phyloP scores from a whole-genome alignment of 2,888 invertebrate species.

The Athalia rosae region DNA sequence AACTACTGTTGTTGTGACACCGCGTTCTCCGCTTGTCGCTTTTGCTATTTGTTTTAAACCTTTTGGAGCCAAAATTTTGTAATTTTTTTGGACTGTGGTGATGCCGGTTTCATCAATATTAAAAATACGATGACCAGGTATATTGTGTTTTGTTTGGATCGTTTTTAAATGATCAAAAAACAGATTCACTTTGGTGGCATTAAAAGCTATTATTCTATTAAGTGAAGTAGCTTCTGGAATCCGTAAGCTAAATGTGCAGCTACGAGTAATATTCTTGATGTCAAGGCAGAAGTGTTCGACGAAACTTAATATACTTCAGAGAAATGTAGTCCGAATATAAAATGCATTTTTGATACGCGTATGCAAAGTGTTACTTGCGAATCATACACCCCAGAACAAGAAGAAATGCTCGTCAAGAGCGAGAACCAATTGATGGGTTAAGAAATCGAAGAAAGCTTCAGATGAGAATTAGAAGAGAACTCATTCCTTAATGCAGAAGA shows the following conservation, averaged over 20 bases:
- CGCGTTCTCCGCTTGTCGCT: conserved; percentile 37
- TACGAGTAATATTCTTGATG: no score
- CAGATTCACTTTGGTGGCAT: no score
- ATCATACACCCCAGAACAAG: no score
- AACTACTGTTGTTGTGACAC: conserved; percentile 34
- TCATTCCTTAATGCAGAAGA: not conserved
- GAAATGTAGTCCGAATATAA: no score
- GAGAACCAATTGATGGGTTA: not conserved
- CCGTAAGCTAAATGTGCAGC: no score
- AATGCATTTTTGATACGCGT: no score
- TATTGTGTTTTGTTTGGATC: conserved; percentile 26
- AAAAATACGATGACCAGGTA: conserved; percentile 32
- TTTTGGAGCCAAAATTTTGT: conserved; percentile 38
- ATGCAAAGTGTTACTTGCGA: no score
- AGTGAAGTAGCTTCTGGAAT: no score
- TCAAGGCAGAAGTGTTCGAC: no score
- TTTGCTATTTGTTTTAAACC: conserved; percentile 35
- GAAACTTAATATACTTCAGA: no score
- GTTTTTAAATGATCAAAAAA: no score
- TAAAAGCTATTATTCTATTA: no score
- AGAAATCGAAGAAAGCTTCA: not conserved
- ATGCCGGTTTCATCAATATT: conserved; percentile 37
- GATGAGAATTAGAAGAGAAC: not conserved
- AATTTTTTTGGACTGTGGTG: conserved; percentile 30
- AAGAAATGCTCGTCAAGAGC: not conserved